These are phyloP conservation scores for Rhagoletis zephyria DNA, from an alignment of 1,140 invertebrate genomes.

Conservation along the genomic window DNA sequence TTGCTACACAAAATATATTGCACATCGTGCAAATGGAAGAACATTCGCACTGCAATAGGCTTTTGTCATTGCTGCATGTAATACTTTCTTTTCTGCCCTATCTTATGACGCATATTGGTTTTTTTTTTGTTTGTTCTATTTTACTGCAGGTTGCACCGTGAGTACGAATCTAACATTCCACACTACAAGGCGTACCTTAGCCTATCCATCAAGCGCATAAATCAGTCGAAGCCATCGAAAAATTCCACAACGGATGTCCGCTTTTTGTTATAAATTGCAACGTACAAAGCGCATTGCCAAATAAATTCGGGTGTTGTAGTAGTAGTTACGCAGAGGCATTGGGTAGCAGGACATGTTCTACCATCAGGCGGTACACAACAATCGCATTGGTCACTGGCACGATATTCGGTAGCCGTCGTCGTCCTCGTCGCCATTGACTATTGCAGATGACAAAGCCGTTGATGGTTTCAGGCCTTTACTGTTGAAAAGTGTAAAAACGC, in stretches of 20 bases:
- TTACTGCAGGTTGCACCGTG: conserved; percentile 5
- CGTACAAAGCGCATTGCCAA: conserved; percentile 55
- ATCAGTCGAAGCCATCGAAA: conserved; percentile 64
- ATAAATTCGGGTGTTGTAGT: conserved; percentile 7
- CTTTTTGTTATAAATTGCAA: conserved; percentile 60
- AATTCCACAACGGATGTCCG: conserved; percentile 64
- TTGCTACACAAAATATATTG: not conserved
- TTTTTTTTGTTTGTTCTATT: not conserved
- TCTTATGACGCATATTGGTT: not conserved
- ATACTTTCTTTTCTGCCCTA: conserved; percentile 11
- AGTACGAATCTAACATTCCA: conserved; percentile 1
- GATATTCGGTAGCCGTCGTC: not conserved
- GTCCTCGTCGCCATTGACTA: not conserved
- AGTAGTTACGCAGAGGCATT: not conserved
- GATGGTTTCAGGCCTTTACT: conserved; percentile 30
- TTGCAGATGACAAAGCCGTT: conserved; percentile 47
- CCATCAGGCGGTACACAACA: not conserved
- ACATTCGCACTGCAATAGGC: conserved; percentile 14
- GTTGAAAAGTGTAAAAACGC: conserved; percentile 49
- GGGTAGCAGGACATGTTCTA: not conserved
- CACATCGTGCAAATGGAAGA: not conserved
- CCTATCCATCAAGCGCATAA: conserved; percentile 70
- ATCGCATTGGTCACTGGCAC: not conserved
- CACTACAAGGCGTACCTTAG: conserved; percentile 49
- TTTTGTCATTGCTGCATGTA: conserved; percentile 34